A percentile compares a stretch with the other conserved stretches of the same genome.
These are phyloP conservation scores for Philaethria dido DNA, from an alignment of 2,888 invertebrate genomes.

Conservation along the genomic window DNA sequence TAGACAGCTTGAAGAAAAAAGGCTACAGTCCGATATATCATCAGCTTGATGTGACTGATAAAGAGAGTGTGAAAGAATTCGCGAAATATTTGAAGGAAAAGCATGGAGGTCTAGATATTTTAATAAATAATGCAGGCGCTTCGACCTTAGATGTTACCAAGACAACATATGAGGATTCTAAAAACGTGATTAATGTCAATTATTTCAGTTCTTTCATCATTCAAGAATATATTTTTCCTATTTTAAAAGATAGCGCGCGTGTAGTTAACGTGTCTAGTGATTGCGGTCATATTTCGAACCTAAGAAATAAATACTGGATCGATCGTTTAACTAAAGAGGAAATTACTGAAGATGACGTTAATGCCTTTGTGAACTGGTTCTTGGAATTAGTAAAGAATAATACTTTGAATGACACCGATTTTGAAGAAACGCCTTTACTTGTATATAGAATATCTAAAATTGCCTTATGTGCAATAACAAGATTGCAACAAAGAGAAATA, in stretches of 20 bases:
- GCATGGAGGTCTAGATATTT: constrained; percentile 53
- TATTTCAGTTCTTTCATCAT: constrained; percentile 49
- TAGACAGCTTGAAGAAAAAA: constrained; percentile 77
- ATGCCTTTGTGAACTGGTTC: constrained; percentile 51
- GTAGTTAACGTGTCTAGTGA: constrained; percentile 51
- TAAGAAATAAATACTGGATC: constrained; percentile 50
- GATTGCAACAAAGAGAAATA: constrained; percentile 47
- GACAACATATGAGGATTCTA: constrained; percentile 51
- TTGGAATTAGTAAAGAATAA: constrained; percentile 48
- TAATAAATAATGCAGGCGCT: constrained; percentile 55
- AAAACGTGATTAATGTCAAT: constrained; percentile 50
- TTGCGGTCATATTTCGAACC: constrained; percentile 50
- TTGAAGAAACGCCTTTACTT: constrained; percentile 44
- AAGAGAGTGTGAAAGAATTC: constrained; percentile 49
- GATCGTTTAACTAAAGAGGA: constrained; percentile 45
- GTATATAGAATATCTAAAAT: constrained; percentile 50
- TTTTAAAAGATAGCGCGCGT: constrained; percentile 50
- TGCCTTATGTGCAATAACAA: constrained; percentile 48
- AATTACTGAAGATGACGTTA: constrained; percentile 45
- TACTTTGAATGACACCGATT: constrained; percentile 47
- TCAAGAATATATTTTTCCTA: constrained; percentile 49
- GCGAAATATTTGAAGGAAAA: constrained; percentile 48
- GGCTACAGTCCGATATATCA: constrained; percentile 63
- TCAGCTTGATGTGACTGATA: constrained; percentile 52
- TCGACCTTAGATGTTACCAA: constrained; percentile 42